Percentiles rank a stretch among this genome's conserved stretches.
Evolutionary conservation across 2,113 vertebrate species (phyloP).

Genomic region (Cricetomys ansorgei): DNA sequence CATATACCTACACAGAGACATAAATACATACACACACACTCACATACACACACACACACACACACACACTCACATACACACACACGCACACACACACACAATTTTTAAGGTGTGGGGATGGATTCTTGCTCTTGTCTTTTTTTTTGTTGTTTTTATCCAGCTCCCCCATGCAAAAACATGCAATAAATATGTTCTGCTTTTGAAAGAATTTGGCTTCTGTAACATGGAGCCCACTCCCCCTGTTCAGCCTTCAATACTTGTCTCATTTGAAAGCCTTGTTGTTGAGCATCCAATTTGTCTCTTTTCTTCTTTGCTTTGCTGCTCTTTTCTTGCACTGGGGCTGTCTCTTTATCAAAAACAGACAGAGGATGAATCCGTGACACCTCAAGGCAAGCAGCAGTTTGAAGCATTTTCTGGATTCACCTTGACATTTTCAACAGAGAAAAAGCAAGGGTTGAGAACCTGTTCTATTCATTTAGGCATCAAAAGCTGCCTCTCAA

Average conservation of each 20-base stretch:
- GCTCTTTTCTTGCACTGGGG: background rate
- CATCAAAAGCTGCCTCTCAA: slow-evolving; percentile 46
- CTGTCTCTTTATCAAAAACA: slow-evolving; percentile 14
- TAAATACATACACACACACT: background rate
- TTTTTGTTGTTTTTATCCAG: background rate
- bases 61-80: background rate
- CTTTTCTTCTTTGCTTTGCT: background rate
- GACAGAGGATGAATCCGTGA: slow-evolving; percentile 10
- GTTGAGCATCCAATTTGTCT: slow-evolving; percentile 51
- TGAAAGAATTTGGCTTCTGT: slow-evolving; percentile 11
- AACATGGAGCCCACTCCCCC: background rate
- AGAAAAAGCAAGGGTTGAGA: slow-evolving; percentile 71
- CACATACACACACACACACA: background rate
- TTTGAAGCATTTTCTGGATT: slow-evolving; percentile 61
- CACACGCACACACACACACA: background rate
- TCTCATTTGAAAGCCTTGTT: slow-evolving; percentile 43
- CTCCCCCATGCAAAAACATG: background rate
- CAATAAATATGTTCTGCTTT: background rate
- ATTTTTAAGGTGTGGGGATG: background rate
- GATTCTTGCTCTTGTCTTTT: background rate
- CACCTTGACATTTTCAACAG: slow-evolving; percentile 75
- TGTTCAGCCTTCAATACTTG: background rate
- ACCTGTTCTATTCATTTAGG: slow-evolving; percentile 62
- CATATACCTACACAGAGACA: background rate
- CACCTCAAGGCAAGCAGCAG: background rate